Conservation (phyloP, 2,888 invertebrate genomes). For the Lepidocyrtoides sp. region DNA sequence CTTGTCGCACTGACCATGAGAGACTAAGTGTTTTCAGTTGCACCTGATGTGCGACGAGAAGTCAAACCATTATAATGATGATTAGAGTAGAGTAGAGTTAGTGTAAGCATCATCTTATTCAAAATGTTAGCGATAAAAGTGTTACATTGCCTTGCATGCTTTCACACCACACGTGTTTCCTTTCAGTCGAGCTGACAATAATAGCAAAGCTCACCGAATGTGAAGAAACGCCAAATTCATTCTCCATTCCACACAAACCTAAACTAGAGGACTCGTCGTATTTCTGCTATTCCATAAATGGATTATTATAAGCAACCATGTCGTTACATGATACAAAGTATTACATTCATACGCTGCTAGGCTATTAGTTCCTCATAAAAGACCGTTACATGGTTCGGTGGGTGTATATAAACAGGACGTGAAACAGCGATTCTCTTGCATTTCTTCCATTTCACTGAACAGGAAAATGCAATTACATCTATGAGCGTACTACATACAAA, state of each 20-base stretch:
- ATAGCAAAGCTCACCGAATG: background rate
- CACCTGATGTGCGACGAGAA: background rate
- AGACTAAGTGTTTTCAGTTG: background rate
- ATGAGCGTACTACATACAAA: background rate
- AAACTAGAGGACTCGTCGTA: too few species aligned
- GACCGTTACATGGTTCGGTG: background rate
- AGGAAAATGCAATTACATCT: conserved; percentile 70
- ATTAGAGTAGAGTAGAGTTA: too few species aligned
- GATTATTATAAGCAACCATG: too few species aligned
- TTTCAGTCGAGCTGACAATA: background rate
- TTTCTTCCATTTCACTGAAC: conserved; percentile 59
- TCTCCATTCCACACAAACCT: too few species aligned
- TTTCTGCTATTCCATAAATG: too few species aligned
- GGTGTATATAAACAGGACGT: conserved; percentile 10
- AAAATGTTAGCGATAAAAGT: background rate
- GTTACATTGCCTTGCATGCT: background rate
- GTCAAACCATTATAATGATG: background rate
- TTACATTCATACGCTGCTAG: too few species aligned
- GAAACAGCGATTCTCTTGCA: conserved; percentile 26
- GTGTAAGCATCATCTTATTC: background rate
- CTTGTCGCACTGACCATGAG: background rate
- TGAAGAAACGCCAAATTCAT: background rate
- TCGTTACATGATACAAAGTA: too few species aligned
- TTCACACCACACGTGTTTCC: background rate
- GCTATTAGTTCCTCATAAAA: background rate